These are phyloP conservation scores for Tigriopus japonicus DNA, from an alignment of 1,140 invertebrate genomes.

Conservation along the genomic window DNA sequence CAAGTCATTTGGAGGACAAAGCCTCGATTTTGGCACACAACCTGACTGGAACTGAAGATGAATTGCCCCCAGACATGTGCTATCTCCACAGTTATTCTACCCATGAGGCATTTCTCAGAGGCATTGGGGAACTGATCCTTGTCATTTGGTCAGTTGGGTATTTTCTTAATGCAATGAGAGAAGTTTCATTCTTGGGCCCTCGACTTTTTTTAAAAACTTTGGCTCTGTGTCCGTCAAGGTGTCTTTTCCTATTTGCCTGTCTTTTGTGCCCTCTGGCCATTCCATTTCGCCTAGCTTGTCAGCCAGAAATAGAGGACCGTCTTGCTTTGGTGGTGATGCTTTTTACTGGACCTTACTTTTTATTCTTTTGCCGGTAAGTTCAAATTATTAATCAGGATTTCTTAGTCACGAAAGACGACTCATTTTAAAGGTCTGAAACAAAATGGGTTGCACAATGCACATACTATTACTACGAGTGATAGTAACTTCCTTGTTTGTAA, in stretches of 20 bases:
- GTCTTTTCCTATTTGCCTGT: constrained; percentile 84
- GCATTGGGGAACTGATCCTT: constrained; percentile 10
- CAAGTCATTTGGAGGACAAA: too few relatives aligned
- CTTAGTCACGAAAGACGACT: too few relatives aligned
- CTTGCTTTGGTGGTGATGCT: constrained; percentile 83
- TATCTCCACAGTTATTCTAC: too few relatives aligned
- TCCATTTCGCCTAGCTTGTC: constrained; percentile 58
- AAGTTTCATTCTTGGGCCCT: constrained; percentile 58
- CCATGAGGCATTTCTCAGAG: too few relatives aligned
- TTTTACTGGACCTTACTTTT: constrained; percentile 84
- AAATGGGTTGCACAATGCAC: too few relatives aligned
- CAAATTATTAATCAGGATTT: too few relatives aligned
- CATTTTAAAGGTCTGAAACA: too few relatives aligned
- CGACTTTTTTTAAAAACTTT: constrained; percentile 82
- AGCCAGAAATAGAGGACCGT: constrained; percentile 66
- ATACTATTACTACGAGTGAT: too few relatives aligned
- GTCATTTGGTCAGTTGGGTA: constrained; percentile 56
- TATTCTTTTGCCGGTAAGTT: constrained; percentile 84
- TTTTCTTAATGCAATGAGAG: constrained; percentile 53
- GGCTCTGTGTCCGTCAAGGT: constrained; percentile 53
- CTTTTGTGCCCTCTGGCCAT: constrained; percentile 64
- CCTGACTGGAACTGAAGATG: too few relatives aligned
- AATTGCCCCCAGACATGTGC: too few relatives aligned
- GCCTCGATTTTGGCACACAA: too few relatives aligned
- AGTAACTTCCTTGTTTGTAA: too few relatives aligned